A percentile compares a stretch with the other conserved stretches of the same genome.
phyloP scores from a whole-genome alignment of 37 sponge, comb jelly and placozoan species.

The Dysidea cf. avara region DNA sequence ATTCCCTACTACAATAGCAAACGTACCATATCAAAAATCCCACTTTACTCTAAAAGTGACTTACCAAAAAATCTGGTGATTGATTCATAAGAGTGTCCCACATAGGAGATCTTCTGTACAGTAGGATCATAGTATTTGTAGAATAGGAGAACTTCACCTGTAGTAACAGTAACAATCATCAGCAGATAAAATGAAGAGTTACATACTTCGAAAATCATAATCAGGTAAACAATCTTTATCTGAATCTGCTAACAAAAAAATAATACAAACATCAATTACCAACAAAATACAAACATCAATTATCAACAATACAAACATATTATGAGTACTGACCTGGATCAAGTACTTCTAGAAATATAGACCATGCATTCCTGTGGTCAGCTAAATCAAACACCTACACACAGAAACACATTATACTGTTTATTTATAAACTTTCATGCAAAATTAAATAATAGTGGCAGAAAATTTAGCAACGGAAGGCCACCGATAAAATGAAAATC shows the following conservation, averaged over 20 bases:
- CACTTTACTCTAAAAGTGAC: too few relatives aligned
- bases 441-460: too few relatives aligned
- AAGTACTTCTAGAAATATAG: constrained; percentile 59
- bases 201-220: constrained; percentile 52
- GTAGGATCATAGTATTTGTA: constrained; percentile 85
- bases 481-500: too few relatives aligned
- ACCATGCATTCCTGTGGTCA: constrained; percentile 50
- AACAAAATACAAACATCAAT: too few relatives aligned
- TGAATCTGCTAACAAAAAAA: too few relatives aligned
- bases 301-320: background rate
- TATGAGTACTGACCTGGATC: constrained; percentile 38
- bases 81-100: constrained; percentile 60
- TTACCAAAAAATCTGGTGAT: constrained; percentile 58
- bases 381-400: constrained; percentile 67
- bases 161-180: too few relatives aligned
- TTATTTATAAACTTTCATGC: too few relatives aligned
- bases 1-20: too few relatives aligned
- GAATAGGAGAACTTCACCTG: constrained; percentile 79
- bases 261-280: too few relatives aligned
- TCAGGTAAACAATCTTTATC: constrained; percentile 13
- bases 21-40: too few relatives aligned
- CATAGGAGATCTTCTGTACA: constrained; percentile 50
- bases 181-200: background rate
- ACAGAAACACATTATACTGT: too few relatives aligned
- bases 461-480: too few relatives aligned